Base-by-base conservation (phyloP, 2,888 invertebrate genomes). In the Meteorus cinctellus region DNA sequence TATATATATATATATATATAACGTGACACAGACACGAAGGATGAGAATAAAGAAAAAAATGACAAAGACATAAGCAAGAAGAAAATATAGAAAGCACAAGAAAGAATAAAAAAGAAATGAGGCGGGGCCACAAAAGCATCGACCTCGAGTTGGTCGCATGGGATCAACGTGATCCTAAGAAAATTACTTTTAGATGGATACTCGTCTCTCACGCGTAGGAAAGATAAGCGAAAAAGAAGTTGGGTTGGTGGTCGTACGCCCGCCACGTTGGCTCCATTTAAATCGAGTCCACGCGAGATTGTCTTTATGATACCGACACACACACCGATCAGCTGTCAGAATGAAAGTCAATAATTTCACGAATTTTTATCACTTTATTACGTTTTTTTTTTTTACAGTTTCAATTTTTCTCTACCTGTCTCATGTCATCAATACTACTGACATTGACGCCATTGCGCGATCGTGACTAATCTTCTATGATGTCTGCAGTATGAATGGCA, bases 161-260 rank as follows among this genome's bases (percentile, higher is more conserved):
- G 62, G 62, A 72, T 62, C 60, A 60, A 41, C 27, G 36, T 74
- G 74, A 74, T 74, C 74, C 74, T 31, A 51, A 63, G 74, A 74
- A 74, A 74, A 74, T 74, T 74, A 74, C 74, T 74, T 74, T 69
- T 65, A 74, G 74, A 74, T 74, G 62, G 69, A 69, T 69, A 62
- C 63, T 62, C 45, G 45, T 69, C 63, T 29, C 63, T 74, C 69
- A 69, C 74, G 74, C 63, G 69, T 63, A 51, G 31, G 14, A 65
- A n/a, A 74, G 59, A 62, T 29, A 55, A 66, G 65, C 41, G 66
- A 36, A 51, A 66, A 67, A 45, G 66, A 29, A 67, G 48, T 67
- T 14, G 31, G 6, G 14, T 62, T n/a, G 19, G 2, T 19, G 55
- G 19, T 55, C 19, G 55, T 55, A 19, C 19, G 55, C 55, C 55